phyloP scores from a whole-genome alignment of 1,140 invertebrate species.

The Saxidomus purpurata region DNA sequence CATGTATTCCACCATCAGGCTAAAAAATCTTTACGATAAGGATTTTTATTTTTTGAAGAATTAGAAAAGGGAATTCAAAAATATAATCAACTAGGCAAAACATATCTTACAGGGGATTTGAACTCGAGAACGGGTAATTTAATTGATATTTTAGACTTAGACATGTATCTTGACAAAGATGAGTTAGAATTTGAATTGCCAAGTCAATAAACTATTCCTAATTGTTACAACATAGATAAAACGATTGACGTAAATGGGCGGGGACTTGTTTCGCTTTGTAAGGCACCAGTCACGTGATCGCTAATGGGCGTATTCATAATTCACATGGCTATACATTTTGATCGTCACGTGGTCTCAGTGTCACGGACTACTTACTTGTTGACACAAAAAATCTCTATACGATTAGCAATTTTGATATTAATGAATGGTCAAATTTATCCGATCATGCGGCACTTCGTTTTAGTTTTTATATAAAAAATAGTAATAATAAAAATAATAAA shows the following conservation, averaged over 20 bases:
- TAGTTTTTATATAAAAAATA: background rate
- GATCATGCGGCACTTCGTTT: background rate
- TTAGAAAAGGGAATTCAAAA: background rate
- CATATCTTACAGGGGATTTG: background rate
- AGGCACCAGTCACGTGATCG: background rate
- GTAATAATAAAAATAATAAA: background rate
- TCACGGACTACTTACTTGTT: background rate
- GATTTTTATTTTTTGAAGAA: background rate
- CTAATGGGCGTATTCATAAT: background rate
- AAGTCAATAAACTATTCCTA: background rate
- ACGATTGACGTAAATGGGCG: background rate
- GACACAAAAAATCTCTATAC: background rate
- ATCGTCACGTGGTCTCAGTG: background rate
- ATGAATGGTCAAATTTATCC: constrained; percentile 2
- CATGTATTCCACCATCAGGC: too few species aligned
- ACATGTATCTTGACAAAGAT: background rate
- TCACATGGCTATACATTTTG: background rate
- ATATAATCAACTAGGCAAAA: background rate
- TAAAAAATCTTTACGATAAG: background rate
- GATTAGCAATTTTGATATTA: background rate
- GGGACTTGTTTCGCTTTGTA: background rate
- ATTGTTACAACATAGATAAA: background rate
- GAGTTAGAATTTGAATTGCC: background rate
- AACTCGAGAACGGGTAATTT: background rate
- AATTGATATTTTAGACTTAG: background rate